These are phyloP conservation scores for Papilio helenus DNA, from an alignment of 1,140 invertebrate genomes.

Conservation along the genomic window DNA sequence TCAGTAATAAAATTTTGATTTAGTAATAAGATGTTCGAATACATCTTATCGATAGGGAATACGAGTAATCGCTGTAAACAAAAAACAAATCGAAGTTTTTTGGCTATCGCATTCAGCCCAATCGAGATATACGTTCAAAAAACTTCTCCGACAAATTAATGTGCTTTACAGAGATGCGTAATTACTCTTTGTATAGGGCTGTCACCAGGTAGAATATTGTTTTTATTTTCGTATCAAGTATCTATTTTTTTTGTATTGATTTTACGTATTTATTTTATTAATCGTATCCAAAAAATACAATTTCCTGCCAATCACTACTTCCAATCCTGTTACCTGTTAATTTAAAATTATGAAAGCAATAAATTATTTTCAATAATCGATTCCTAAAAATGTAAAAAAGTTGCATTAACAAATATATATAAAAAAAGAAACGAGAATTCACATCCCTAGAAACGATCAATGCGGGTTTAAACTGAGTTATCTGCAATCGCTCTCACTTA, in stretches of 20 bases:
- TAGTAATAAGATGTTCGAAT: background rate
- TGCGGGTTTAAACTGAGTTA: conserved; percentile 47
- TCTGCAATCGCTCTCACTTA: conserved; percentile 44
- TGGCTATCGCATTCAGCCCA: conserved; percentile 45
- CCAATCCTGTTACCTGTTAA: too few species aligned
- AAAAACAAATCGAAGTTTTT: conserved; percentile 22
- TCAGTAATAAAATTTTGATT: background rate
- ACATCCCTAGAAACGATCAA: conserved; percentile 25
- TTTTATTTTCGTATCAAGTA: background rate
- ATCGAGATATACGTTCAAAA: conserved; percentile 56
- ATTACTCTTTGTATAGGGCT: conserved; percentile 44
- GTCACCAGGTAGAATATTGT: background rate
- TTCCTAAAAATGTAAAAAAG: too few species aligned
- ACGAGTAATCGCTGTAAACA: conserved; percentile 23
- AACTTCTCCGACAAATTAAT: conserved; percentile 57
- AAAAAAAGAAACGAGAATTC: background rate
- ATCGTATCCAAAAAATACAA: too few species aligned
- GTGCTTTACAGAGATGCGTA: conserved; percentile 45
- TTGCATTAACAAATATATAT: too few species aligned
- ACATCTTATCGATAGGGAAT: conserved; percentile 25
- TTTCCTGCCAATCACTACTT: too few species aligned
- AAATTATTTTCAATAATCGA: too few species aligned
- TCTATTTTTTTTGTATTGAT: too few species aligned
- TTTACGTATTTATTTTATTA: too few species aligned
- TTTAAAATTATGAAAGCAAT: too few species aligned